These are phyloP conservation scores for Nycteola revayana DNA, from an alignment of 2,888 invertebrate species.

Conservation along the genomic window DNA sequence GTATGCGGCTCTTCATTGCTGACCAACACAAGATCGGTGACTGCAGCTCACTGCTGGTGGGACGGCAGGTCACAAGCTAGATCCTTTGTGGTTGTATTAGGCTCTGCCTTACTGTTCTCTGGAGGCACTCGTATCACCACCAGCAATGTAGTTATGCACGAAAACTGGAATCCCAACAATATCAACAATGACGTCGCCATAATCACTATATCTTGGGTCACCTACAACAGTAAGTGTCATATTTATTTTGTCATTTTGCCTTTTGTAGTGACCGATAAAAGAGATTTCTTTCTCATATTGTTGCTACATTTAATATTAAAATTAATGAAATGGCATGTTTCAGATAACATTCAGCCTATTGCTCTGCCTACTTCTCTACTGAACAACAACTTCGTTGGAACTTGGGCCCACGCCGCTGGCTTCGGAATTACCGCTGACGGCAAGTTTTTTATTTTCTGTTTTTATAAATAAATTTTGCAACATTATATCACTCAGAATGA, in stretches of 20 bases:
- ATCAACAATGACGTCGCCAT: conserved; percentile 33
- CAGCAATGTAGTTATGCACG: conserved; percentile 34
- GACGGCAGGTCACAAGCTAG: conserved; percentile 39
- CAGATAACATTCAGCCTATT: conserved; percentile 47
- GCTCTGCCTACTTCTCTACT: conserved; percentile 33
- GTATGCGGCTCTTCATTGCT: conserved; percentile 43
- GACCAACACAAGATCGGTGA: conserved; percentile 34
- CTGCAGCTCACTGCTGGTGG: conserved; percentile 49
- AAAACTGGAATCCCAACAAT: conserved; percentile 25
- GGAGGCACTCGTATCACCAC: conserved; percentile 37
- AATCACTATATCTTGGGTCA: conserved; percentile 19
- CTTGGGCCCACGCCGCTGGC: conserved; percentile 47
- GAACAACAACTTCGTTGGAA: conserved; percentile 39
- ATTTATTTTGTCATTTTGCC: too few species aligned
- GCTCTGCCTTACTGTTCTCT: conserved; percentile 34
- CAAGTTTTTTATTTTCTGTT: too few species aligned
- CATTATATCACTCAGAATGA: too few species aligned
- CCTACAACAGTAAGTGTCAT: conserved; percentile 27
- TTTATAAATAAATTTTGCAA: too few species aligned
- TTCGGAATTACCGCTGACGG: conserved; percentile 54
- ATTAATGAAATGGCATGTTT: conserved; percentile 3
- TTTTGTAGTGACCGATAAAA: too few species aligned
- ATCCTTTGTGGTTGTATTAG: conserved; percentile 45
- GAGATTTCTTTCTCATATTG: neutral
- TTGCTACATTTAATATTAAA: neutral